Conservation (phyloP, 2,113 vertebrate species). For the Noctilio leporinus region DNA sequence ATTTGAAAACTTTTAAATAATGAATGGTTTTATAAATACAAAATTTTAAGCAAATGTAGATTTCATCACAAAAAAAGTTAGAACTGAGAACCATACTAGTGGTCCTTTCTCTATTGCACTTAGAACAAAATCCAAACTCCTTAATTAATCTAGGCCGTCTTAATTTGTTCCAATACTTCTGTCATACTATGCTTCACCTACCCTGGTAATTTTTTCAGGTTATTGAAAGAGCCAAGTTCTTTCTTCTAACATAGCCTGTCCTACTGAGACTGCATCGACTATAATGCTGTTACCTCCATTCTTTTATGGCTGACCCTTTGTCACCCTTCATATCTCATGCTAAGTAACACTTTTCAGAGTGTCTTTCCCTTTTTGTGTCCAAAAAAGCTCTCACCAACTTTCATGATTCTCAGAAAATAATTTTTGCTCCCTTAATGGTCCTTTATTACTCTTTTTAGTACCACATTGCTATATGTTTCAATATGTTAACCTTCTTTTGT, state of each 20-base stretch:
- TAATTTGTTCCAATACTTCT: background rate
- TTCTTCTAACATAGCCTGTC: background rate
- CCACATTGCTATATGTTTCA: background rate
- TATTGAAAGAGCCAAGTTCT: background rate
- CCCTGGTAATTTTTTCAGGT: background rate
- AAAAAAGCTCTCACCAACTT: background rate
- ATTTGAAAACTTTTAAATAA: background rate
- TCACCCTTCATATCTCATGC: background rate
- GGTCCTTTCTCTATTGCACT: background rate
- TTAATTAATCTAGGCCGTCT: background rate
- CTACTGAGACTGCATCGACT: background rate
- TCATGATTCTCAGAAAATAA: fast-evolving
- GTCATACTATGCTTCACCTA: background rate
- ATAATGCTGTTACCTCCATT: background rate
- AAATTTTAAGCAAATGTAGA: background rate
- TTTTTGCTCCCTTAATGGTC: background rate
- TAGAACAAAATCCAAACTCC: background rate
- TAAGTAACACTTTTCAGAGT: background rate
- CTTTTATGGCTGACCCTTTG: background rate
- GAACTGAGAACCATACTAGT: background rate
- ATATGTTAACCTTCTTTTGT: background rate
- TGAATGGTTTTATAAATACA: background rate
- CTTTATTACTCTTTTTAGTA: background rate
- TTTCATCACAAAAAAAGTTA: background rate
- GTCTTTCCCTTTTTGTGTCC: background rate